These are phyloP conservation scores for Macrotrachela quadricornifera DNA, from an alignment of 1,140 invertebrate species.

Conservation along the genomic window DNA sequence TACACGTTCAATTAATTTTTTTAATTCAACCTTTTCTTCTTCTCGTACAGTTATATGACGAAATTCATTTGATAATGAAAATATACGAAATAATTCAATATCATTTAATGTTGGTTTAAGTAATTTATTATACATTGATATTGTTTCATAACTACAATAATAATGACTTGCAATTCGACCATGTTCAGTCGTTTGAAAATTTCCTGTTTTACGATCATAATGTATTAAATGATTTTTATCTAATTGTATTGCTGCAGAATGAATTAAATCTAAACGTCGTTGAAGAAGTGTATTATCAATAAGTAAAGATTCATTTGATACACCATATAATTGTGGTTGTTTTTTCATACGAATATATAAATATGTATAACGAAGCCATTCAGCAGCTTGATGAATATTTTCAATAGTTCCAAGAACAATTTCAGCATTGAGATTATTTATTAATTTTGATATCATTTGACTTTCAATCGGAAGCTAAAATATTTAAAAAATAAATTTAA, in stretches of 20 bases:
- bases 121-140: conserved; percentile 83
- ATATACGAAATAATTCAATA: conserved; percentile 94
- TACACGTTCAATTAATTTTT: conserved; percentile 86
- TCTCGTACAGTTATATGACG: conserved; percentile 53
- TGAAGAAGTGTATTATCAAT: conserved; percentile 53
- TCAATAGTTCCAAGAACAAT: conserved; percentile 69
- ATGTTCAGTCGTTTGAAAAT: conserved; percentile 55
- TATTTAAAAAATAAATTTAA: conserved; percentile 20
- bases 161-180: conserved; percentile 88
- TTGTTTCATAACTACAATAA: conserved; percentile 89
- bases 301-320: conserved; percentile 46
- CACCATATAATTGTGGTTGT: conserved; percentile 74
- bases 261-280: conserved; percentile 57
- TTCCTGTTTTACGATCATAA: conserved; percentile 58
- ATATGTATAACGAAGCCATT: conserved; percentile 94
- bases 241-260: conserved; percentile 51
- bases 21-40: conserved; percentile 88
- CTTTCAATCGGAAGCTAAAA: conserved; percentile 96
- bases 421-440: conserved; percentile 95
- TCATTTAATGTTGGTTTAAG: conserved; percentile 86
- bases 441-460: conserved; percentile 68
- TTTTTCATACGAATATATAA: conserved; percentile 73
- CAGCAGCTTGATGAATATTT: conserved; percentile 79
- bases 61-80: conserved; percentile 57
- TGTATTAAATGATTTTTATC: conserved; percentile 85